Conservation (phyloP, 2,888 invertebrate genomes). For the Chymomyza amoena region DNA sequence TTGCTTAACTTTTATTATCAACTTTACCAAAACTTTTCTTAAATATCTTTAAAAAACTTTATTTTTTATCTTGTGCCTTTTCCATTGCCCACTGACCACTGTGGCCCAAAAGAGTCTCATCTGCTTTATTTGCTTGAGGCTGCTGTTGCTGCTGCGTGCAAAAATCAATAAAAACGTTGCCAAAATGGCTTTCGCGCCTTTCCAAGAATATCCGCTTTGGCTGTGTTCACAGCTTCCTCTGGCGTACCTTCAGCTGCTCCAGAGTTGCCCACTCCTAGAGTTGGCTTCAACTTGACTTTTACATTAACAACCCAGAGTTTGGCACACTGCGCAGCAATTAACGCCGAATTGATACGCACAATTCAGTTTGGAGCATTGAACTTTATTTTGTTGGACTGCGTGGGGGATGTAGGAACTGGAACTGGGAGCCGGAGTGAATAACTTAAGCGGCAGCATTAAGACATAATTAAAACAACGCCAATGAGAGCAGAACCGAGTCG, state of each 20-base stretch:
- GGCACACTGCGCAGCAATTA: conserved; percentile 59
- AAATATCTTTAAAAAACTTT: no score
- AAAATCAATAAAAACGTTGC: conserved; percentile 61
- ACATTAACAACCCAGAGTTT: conserved; percentile 47
- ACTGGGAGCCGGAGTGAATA: background rate
- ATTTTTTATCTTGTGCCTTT: background rate
- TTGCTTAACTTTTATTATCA: no score
- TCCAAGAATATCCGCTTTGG: conserved; percentile 52
- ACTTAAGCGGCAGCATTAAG: conserved; percentile 65
- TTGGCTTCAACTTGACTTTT: conserved; percentile 38
- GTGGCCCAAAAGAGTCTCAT: background rate
- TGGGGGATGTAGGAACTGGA: background rate
- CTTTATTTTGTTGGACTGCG: conserved; percentile 31
- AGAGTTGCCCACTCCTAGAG: background rate
- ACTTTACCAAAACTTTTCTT: no score
- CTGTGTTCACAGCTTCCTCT: background rate
- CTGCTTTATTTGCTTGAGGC: conserved; percentile 11
- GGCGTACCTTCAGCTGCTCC: background rate
- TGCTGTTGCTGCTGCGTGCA: conserved; percentile 26
- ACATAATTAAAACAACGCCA: conserved; percentile 71
- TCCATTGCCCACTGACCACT: background rate
- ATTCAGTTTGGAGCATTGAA: conserved; percentile 53
- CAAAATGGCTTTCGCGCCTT: conserved; percentile 61
- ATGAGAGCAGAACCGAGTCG: conserved; percentile 17
- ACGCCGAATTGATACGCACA: conserved; percentile 68